Base-by-base conservation (phyloP, 2,113 vertebrate species). In the Pseudorasbora parva region DNA sequence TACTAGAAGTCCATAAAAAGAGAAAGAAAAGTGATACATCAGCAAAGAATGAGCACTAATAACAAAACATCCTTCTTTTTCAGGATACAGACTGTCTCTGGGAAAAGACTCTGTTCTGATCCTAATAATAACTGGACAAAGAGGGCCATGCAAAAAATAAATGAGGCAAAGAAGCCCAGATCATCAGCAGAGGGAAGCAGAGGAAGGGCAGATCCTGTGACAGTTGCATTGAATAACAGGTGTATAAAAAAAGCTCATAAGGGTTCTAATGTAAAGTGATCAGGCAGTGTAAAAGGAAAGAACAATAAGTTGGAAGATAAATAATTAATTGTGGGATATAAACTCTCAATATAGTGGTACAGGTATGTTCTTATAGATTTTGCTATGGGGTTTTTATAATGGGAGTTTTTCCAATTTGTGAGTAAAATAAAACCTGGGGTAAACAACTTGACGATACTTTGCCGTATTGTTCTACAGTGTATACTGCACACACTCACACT, bases 31-130 rank as follows among this genome's bases (percentile, higher is more conserved):
- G 1, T 1, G 14, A 33, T n/a, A 14, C 45, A 45, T 71, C 9
- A 1, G 2, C 37, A 12, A 45, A 45, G 1, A 23, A 45, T 12
- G 33, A 72, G 68, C 68, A 25, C 2, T 14, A 17, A 43, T 23
- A 23, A 27, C 5, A 49, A 73, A 73, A 2, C 14, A 5, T 74
- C 56, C 15, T 21, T 54, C 25, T 2, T 45, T 45, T 88, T 8
- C 86, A 94, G 90, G 23, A 89, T 94, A 27, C 0, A 2, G 1
- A 91, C 85, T 0, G 1, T 3, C 0, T 0, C 0, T 0, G 82
- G 66, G 54, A 84, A 17, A 0, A 82, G 0, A 0, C 27, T 92
- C 17, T 94, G 93, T 85, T 84, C 87, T 0, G 25, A 92, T 77
- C 92, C 91, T 0, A 0, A n/a, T 10, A 14, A 0, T 19, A 0